A percentile compares a stretch with the other conserved stretches of the same genome.
phyloP scores from a whole-genome alignment of 1,140 invertebrate species.

The Trissolcus basalis region DNA sequence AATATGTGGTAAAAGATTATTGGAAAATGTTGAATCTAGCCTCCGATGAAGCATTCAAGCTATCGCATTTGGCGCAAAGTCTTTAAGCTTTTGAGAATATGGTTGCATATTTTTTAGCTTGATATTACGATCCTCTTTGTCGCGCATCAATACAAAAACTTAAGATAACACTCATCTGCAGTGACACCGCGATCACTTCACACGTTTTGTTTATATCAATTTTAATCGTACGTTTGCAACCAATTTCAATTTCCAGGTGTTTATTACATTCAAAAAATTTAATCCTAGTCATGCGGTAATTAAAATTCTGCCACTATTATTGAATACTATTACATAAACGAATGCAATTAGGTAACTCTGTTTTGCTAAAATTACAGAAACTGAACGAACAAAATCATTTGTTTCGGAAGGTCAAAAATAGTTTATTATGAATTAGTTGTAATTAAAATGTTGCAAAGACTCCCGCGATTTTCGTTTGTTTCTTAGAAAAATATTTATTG shows the following conservation, averaged over 20 bases:
- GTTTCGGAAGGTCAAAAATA: background rate
- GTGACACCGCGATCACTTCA: too few species aligned
- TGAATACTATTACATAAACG: constrained; percentile 17
- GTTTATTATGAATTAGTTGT: background rate
- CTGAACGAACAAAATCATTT: background rate
- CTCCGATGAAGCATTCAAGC: constrained; percentile 45
- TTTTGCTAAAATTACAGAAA: constrained; percentile 4
- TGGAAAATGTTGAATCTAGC: constrained; percentile 58
- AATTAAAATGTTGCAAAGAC: too few species aligned
- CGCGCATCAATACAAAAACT: too few species aligned
- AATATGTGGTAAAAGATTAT: constrained; percentile 59
- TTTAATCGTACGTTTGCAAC: too few species aligned
- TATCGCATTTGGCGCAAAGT: constrained; percentile 42
- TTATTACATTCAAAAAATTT: too few species aligned
- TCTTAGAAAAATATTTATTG: too few species aligned
- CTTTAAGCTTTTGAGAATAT: constrained; percentile 17
- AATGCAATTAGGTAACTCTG: constrained; percentile 25
- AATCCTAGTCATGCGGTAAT: background rate
- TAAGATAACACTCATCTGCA: too few species aligned
- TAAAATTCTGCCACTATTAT: constrained; percentile 23
- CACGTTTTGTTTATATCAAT: too few species aligned
- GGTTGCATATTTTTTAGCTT: constrained; percentile 37
- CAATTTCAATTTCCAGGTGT: too few species aligned
- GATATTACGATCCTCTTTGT: constrained; percentile 21
- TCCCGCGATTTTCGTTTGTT: too few species aligned